These are phyloP conservation scores for Euplexia lucipara DNA, from an alignment of 2,888 invertebrate species.

Conservation along the genomic window DNA sequence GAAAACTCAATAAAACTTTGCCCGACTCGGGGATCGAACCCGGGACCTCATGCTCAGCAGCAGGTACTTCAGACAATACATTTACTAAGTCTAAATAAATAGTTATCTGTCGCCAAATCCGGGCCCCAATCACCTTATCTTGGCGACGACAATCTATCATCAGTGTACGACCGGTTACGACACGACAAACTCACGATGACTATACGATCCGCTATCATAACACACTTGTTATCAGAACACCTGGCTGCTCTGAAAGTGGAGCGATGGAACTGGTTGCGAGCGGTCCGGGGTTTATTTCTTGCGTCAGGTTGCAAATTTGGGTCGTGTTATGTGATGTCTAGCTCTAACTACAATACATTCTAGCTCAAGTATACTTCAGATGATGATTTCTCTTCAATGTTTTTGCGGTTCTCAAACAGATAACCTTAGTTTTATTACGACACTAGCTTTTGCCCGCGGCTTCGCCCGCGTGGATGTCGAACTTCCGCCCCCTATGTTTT, in stretches of 20 bases:
- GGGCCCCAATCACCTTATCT: constrained; percentile 28
- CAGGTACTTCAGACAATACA: no score
- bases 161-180: constrained; percentile 17
- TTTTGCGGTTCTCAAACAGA: background rate
- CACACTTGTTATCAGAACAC: constrained; percentile 63
- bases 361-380: no score
- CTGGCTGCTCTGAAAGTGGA: constrained; percentile 50
- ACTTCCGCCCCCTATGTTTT: no score
- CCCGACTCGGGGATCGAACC: no score
- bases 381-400: background rate
- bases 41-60: no score
- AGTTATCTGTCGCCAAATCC: constrained; percentile 31
- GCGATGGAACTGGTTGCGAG: constrained; percentile 45
- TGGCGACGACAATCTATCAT: constrained; percentile 10
- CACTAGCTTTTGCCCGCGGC: no score
- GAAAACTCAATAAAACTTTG: no score
- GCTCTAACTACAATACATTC: no score
- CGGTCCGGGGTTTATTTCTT: constrained; percentile 53
- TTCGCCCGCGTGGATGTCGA: no score
- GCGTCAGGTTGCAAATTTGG: constrained; percentile 52
- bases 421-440: background rate
- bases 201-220: constrained; percentile 25
- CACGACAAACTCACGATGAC: constrained; percentile 15
- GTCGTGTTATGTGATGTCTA: constrained; percentile 24
- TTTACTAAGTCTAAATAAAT: constrained; percentile 48